Evolutionary conservation across 2,888 invertebrate species (phyloP), one percentile per base, ranked within the genome.

Genomic region (Cosmia trapezina): DNA sequence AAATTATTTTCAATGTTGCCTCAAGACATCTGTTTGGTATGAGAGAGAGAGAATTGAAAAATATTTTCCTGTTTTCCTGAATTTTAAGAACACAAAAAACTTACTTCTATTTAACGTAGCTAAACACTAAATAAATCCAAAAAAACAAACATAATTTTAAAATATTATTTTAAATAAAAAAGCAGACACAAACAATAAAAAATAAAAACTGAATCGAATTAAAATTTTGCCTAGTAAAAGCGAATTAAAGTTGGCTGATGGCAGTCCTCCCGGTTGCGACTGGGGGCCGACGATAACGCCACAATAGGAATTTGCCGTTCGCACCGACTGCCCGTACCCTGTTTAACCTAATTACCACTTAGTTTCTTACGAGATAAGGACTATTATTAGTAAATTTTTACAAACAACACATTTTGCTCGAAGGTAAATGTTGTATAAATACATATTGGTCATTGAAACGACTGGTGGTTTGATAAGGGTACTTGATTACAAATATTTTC

Each of bases 291-390:
- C 92, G 95, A 95, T 95, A 95, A 95, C 92, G 90, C 77, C 87
- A 95, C 95, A 95, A 95, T 94, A 88, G 94, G 92, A 93, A 91
- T 94, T 94, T 93, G 92, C 93, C 89, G 90, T 91, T 91, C 91
- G 92, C 91, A 89, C 89, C 89, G 89, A 91, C 92, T 93, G 93
- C 89, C 92, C 87, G 84, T 86, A 86, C 86, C 88, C 82, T 86
- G 86, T 88, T 88, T 91, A 90, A 91, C 89, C 91, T 91, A 94
- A 93, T 94, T 91, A 93, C 91, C 83, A 92, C 91, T 91, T 90
- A 91, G 87, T 90, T 87, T 81, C 85, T 85, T 81, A 69, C 67
- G 78, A 85, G 82, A 86, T 90, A 92, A 88, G 89, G 89, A 77
- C 90, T 85, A 91, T 91, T 90, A 91, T 92, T 89, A 90, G 81